These are phyloP conservation scores for Diachasma alloeum DNA, from an alignment of 1,140 invertebrate species.

Conservation along the genomic window DNA sequence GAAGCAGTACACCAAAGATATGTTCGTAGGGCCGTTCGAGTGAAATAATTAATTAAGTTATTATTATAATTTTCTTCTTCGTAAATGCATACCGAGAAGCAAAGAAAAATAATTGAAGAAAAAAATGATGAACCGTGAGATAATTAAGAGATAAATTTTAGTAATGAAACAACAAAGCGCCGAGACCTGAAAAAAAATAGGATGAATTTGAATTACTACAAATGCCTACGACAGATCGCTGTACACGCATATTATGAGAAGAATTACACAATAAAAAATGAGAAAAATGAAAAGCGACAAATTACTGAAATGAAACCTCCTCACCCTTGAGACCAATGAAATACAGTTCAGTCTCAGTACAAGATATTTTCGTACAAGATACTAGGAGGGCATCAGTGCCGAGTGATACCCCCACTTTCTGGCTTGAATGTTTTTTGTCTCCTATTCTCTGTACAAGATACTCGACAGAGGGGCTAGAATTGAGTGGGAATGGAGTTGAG, in stretches of 20 bases:
- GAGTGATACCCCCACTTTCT: no score
- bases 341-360: no score
- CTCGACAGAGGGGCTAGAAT: no score
- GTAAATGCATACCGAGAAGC: neutral
- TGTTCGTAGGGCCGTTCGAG: constrained; percentile 45
- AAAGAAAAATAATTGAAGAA: constrained; percentile 4
- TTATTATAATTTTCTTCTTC: constrained; percentile 19
- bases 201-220: constrained; percentile 29
- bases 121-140: neutral
- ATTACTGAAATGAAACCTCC: neutral
- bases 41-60: constrained; percentile 33
- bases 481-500: no score
- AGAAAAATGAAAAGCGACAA: neutral
- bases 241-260: constrained; percentile 33
- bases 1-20: constrained; percentile 57
- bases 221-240: constrained; percentile 40
- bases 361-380: no score
- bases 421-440: no score
- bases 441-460: no score
- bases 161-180: constrained; percentile 18
- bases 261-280: constrained; percentile 27
- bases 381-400: no score
- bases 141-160: constrained; percentile 31
- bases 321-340: no score
- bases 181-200: constrained; percentile 35